Evolutionary conservation across 2,888 invertebrate species (phyloP).

Genomic region (Drosophila greeni): DNA sequence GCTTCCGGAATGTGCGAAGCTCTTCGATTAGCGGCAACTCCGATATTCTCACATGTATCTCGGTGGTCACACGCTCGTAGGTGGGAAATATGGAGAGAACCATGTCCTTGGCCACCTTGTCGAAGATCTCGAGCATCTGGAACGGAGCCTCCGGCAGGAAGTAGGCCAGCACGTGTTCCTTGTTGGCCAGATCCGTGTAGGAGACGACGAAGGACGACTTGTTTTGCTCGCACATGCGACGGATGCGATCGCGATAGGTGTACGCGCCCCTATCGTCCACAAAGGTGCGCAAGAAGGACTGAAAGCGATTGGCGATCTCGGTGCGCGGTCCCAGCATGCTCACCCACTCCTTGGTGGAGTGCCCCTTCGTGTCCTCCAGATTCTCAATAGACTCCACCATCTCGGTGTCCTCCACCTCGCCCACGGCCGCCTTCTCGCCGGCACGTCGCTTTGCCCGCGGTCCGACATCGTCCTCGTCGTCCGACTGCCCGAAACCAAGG

Average conservation of each 20-base stretch:
- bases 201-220: conserved; percentile 94
- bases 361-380: conserved; percentile 97
- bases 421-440: conserved; percentile 93
- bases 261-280: conserved; percentile 92
- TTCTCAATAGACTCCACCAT: conserved; percentile 98
- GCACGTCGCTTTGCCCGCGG: conserved; percentile 85
- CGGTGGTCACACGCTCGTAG: conserved; percentile 94
- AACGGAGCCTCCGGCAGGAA: conserved; percentile 98
- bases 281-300: conserved; percentile 94
- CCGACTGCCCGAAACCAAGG: conserved; percentile 92
- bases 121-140: conserved; percentile 97
- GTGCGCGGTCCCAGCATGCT: conserved; percentile 95
- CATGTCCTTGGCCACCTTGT: conserved; percentile 95
- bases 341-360: conserved; percentile 97
- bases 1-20: conserved; percentile 91
- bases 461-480: conserved; percentile 86
- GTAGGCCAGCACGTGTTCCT: conserved; percentile 96
- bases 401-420: conserved; percentile 87
- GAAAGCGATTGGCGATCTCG: conserved; percentile 96
- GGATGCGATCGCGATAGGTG: conserved; percentile 94
- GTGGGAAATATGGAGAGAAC: conserved; percentile 96
- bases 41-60: conserved; percentile 96
- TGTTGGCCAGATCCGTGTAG: conserved; percentile 92
- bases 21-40: conserved; percentile 98
- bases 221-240: conserved; percentile 96